phyloP scores from a whole-genome alignment of 2,113 vertebrate genomes.

The Anthoscopus minutus region DNA sequence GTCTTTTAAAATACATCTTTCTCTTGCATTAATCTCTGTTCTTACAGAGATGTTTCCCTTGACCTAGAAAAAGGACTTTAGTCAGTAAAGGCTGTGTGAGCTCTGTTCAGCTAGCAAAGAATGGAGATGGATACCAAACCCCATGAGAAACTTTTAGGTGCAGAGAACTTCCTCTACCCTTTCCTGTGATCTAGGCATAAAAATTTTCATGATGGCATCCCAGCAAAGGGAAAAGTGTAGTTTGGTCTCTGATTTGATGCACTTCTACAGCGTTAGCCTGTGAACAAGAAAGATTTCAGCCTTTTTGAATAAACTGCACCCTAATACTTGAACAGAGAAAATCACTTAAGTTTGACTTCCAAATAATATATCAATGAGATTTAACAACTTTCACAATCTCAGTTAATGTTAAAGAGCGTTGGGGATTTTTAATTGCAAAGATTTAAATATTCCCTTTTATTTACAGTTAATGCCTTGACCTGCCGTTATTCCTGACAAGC shows the following conservation, averaged over 20 bases:
- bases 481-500: neutral
- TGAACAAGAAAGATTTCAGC: neutral
- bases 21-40: neutral
- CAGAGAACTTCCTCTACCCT: neutral
- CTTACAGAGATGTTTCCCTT: neutral
- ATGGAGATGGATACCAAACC: neutral
- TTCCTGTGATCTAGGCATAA: neutral
- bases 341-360: neutral
- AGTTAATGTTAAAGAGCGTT: neutral
- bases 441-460: neutral
- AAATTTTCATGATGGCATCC: neutral
- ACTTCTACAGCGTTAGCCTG: neutral
- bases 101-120: neutral
- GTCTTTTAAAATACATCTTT: neutral
- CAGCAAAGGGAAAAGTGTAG: neutral
- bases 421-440: neutral
- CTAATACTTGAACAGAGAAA: neutral
- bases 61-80: neutral
- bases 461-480: neutral
- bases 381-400: neutral
- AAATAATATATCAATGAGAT: neutral
- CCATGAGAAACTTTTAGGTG: neutral
- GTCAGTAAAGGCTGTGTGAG: neutral
- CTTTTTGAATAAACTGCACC: neutral
- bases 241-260: neutral